Conservation (phyloP, 2,113 vertebrate species). For the Vulpes lagopus region DNA sequence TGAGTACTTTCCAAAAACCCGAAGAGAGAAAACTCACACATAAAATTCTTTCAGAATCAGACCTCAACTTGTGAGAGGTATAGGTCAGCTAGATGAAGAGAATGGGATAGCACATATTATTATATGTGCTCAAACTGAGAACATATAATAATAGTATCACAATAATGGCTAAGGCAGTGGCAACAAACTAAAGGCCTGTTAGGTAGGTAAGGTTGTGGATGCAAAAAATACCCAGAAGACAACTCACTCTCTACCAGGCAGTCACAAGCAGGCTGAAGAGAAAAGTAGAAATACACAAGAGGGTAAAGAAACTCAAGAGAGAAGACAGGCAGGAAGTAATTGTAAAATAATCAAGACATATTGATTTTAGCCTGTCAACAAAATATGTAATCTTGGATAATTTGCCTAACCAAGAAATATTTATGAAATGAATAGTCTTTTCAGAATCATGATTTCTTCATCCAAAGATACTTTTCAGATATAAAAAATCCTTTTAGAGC, state of each 20-base stretch:
- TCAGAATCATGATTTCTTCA: slow-evolving; percentile 33
- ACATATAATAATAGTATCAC: neutral
- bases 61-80: neutral
- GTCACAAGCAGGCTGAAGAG: neutral
- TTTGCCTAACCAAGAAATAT: slow-evolving; percentile 3
- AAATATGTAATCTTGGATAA: neutral
- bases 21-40: neutral
- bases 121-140: neutral
- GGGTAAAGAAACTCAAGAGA: neutral
- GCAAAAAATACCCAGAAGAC: neutral
- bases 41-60: neutral
- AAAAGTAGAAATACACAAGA: neutral
- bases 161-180: neutral
- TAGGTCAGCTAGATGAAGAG: neutral
- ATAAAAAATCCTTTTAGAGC: neutral
- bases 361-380: slow-evolving; percentile 28
- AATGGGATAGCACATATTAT: neutral
- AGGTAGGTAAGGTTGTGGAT: neutral
- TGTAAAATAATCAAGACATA: neutral
- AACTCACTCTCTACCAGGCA: neutral
- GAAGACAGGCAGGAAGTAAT: neutral
- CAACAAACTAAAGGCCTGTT: neutral
- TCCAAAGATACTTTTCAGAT: slow-evolving; percentile 29
- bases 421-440: slow-evolving; percentile 41
- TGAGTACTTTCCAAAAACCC: neutral